Conservation (phyloP, 2,113 vertebrate species). For the Megatriorchis doriae region DNA sequence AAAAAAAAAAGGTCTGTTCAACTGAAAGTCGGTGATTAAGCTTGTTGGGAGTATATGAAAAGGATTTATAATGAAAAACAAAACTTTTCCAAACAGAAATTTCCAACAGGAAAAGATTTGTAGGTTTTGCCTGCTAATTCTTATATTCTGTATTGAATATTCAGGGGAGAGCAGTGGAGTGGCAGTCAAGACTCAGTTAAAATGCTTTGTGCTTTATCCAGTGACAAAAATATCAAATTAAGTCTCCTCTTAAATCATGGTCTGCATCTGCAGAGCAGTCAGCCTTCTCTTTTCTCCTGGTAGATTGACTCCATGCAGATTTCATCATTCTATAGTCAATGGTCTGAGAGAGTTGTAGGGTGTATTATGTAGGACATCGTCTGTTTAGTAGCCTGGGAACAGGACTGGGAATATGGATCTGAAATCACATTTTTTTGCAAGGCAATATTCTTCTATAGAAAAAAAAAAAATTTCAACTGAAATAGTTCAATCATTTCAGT, state of each 20-base stretch:
- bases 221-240: neutral
- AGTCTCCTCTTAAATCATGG: neutral
- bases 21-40: neutral
- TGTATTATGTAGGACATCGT: neutral
- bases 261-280: neutral
- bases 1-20: neutral
- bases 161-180: neutral
- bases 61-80: neutral
- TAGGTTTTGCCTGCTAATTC: neutral
- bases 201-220: neutral
- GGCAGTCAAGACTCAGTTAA: neutral
- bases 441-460: neutral
- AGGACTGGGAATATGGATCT: neutral
- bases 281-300: neutral
- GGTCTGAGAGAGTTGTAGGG: neutral
- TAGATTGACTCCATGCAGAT: neutral
- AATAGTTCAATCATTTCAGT: neutral
- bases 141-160: neutral
- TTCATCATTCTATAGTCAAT: neutral
- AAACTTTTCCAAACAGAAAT: neutral
- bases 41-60: neutral
- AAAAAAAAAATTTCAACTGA: neutral
- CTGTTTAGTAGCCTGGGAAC: neutral
- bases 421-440: neutral
- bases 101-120: neutral